Conservation (phyloP, 2,888 invertebrate species). For the Apodemia zela region DNA sequence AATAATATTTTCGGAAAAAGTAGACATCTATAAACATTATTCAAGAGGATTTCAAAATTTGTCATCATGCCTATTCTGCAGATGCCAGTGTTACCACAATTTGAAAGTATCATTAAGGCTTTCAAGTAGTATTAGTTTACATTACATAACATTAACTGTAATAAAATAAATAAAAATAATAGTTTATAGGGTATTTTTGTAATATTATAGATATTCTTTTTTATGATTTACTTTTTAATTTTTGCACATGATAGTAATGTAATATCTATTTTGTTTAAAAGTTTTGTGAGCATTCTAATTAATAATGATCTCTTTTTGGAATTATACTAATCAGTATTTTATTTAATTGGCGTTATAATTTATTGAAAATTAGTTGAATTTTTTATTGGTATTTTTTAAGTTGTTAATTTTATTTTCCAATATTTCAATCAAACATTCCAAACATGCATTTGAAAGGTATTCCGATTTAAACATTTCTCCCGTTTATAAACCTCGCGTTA, state of each 20-base stretch:
- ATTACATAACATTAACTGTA: not conserved
- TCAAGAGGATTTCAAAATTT: no score
- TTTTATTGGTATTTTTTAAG: not conserved
- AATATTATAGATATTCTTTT: not conserved
- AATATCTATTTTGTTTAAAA: not conserved
- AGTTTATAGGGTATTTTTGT: not conserved
- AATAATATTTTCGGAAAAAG: no score
- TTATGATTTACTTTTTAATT: not conserved
- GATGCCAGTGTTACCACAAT: no score
- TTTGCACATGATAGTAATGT: not conserved
- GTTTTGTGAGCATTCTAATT: not conserved
- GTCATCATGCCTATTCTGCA: no score
- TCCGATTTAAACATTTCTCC: not conserved
- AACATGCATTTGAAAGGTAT: not conserved
- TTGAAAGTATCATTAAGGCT: no score
- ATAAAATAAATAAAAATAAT: constrained; percentile 1
- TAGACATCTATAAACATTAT: no score
- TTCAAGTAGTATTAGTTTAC: no score
- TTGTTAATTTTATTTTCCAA: not conserved
- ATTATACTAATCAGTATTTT: constrained; percentile 1
- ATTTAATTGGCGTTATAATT: not conserved
- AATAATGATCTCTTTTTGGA: constrained; percentile 1
- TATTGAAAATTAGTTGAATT: not conserved
- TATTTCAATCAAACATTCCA: constrained; percentile 5
- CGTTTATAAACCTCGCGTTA: not conserved